A percentile compares a stretch with the other conserved stretches of the same genome.
These are phyloP conservation scores for Monochamus alternatus DNA, from an alignment of 2,888 invertebrate genomes.

Conservation along the genomic window DNA sequence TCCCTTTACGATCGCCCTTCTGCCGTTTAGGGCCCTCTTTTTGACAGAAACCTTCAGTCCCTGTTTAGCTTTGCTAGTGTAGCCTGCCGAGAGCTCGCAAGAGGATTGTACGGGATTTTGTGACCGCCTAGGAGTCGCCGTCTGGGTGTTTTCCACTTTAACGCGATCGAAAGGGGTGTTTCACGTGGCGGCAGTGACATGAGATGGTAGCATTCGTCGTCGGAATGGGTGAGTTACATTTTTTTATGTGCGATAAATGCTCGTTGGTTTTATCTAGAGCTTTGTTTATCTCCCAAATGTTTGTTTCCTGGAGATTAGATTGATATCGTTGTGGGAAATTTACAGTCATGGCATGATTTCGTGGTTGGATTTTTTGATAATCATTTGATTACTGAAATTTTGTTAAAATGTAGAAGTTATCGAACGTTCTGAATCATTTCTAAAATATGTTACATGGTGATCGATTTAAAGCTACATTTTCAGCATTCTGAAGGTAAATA, in stretches of 20 bases:
- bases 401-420: background rate
- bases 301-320: constrained; percentile 12
- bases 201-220: constrained; percentile 12
- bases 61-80: constrained; percentile 41
- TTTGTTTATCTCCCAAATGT: constrained; percentile 5
- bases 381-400: background rate
- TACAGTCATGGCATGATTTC: constrained; percentile 3
- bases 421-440: too few relatives aligned
- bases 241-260: constrained; percentile 7
- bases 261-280: background rate
- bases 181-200: background rate
- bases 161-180: background rate
- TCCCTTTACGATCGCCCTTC: constrained; percentile 38
- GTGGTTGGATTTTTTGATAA: background rate
- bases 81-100: constrained; percentile 30
- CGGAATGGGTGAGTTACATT: constrained; percentile 30
- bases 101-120: constrained; percentile 8
- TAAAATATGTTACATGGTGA: too few relatives aligned
- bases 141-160: constrained; percentile 5
- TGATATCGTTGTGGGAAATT: constrained; percentile 1
- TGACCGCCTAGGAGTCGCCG: background rate
- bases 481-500: too few relatives aligned
- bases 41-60: constrained; percentile 43
- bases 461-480: too few relatives aligned
- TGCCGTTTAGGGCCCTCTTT: constrained; percentile 42